Percentiles rank a stretch among this genome's conserved stretches.
phyloP scores from a whole-genome alignment of 2,797 vertebrate genomes.

The Nothura maculosa region DNA sequence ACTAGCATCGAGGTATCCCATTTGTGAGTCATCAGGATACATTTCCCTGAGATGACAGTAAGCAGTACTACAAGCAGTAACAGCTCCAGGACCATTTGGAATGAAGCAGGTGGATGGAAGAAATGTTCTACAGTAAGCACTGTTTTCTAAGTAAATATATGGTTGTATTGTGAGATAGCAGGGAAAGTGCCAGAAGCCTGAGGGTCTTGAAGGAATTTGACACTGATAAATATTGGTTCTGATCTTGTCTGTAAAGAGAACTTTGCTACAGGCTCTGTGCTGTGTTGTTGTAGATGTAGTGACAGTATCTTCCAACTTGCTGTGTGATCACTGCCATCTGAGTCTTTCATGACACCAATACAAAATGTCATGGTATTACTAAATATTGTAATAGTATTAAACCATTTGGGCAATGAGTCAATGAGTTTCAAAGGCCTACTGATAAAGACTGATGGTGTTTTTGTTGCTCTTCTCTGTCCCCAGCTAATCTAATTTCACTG shows the following conservation, averaged over 20 bases:
- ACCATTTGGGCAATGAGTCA: neutral
- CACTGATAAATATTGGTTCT: neutral
- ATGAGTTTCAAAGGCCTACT: neutral
- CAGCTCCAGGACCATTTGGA: neutral
- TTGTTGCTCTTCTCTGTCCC: neutral
- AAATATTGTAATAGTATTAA: neutral
- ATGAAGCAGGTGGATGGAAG: neutral
- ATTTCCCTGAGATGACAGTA: neutral
- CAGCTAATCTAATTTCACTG: neutral
- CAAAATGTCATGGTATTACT: neutral
- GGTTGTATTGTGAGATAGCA: neutral
- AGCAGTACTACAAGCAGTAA: neutral
- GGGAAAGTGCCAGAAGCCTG: neutral
- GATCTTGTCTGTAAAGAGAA: neutral
- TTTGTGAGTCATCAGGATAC: neutral
- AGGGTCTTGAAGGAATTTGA: neutral
- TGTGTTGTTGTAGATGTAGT: neutral
- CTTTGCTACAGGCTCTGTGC: neutral
- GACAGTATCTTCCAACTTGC: neutral
- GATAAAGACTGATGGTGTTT: neutral
- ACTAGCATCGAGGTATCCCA: neutral
- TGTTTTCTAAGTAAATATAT: neutral
- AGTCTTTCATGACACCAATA: neutral
- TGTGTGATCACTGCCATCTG: rapidly evolving
- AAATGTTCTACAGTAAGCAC: neutral